Base-by-base conservation (phyloP, 2,797 vertebrate species). In the Sebastes itinus region DNA sequence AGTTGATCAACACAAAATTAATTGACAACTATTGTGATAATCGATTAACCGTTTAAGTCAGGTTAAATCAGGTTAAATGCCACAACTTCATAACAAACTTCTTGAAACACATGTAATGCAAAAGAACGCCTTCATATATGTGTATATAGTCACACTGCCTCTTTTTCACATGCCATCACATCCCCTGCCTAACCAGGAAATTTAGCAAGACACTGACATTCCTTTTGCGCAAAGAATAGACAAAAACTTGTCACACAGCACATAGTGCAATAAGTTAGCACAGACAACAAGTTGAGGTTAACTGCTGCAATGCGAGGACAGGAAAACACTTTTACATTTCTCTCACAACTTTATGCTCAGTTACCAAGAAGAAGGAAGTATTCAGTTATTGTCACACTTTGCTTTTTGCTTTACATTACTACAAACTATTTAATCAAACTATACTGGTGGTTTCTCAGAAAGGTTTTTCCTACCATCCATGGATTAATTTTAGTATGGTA, bases 311-410 rank as follows among this genome's bases (percentile, higher is more conserved):
- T 49, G 16, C 6, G 33, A 32, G 32, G 12, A 62, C 52, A 28
- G 20, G 59, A 73, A 78, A 78, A 33, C 32, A 22, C 35, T 20
- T 23, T 54, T 4, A 35, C 11, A 22, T 27, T 49, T 63, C 11
- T 60, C 27, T 54, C 14, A 60, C 18, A 33, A 58, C 14, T 14
- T 8, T 16, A 7, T n/a, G 42, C 18, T 22, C 7, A 2, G 2
- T 64, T 59, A 12, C 4, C 1, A 18, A 35, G 23, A 84, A 88
- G 30, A 61, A 65, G 58, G 73, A 86, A 85, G 52, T 70, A 4
- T 38, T 60, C 28, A 72, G 4, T 7, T 69, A 9, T 42, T 76
- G 61, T 49, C 27, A 72, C 42, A 27, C 58, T 52, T 25, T 25
- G 10, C n/a, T 28, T 33, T 42, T 54, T 30, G 10, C 46, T 62